A percentile compares a stretch with the other conserved stretches of the same genome.
These are phyloP conservation scores for Valencia hispanica DNA, from an alignment of 2,797 vertebrate species.

Conservation along the genomic window DNA sequence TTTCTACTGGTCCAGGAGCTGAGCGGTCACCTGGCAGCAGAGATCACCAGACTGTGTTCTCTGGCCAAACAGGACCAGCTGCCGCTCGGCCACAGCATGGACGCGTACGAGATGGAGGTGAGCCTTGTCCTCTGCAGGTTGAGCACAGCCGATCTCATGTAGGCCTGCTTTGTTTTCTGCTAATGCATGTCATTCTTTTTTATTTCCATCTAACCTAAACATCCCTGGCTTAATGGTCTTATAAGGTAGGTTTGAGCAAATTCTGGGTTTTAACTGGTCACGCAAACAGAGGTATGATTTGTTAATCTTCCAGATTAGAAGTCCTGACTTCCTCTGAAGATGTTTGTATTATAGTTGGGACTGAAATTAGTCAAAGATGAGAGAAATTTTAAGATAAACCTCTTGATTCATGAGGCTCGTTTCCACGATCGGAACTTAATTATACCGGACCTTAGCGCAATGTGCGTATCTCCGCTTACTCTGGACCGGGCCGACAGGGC, in stretches of 20 bases:
- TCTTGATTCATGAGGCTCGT: too few species aligned
- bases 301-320: neutral
- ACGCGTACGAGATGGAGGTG: slow-evolving; percentile 78
- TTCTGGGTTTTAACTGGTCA: neutral
- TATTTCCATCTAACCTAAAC: neutral
- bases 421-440: too few species aligned
- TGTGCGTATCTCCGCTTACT: too few species aligned
- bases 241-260: neutral
- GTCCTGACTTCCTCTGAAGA: neutral
- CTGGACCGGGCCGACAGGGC: too few species aligned
- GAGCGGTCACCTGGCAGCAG: slow-evolving; percentile 71
- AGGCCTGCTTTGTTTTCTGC: neutral
- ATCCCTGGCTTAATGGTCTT: neutral
- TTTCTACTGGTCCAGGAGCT: slow-evolving; percentile 64
- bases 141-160: neutral
- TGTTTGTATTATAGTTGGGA: too few species aligned
- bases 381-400: too few species aligned
- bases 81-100: slow-evolving; percentile 50
- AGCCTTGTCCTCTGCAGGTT: neutral
- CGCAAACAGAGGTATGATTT: neutral
- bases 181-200: neutral
- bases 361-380: too few species aligned
- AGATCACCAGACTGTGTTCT: slow-evolving; percentile 71
- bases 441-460: too few species aligned
- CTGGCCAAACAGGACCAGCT: slow-evolving; percentile 59